Evolutionary conservation across 2,113 vertebrate genomes (phyloP), one percentile per base, ranked within the genome.

Genomic region (Cyanocitta stelleri): DNA sequence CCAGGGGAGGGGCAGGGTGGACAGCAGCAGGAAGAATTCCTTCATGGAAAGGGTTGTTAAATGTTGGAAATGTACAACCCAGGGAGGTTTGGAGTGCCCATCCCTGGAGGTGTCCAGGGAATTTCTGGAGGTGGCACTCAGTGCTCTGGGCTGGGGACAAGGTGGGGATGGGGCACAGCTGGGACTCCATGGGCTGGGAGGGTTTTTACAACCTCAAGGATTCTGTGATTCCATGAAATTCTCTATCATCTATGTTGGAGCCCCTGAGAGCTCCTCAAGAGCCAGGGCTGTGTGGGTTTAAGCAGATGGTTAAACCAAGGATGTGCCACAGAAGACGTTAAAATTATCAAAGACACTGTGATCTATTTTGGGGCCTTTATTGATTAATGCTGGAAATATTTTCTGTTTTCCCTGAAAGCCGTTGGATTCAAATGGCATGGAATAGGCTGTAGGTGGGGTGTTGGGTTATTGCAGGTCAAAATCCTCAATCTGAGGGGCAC

Each of bases 181-280:
- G 0, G 56, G 19, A 10, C 23, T 63, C 11, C 1, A 1, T 33
- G 35, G 3, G 0, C 44, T 46, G 0, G 9, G 5, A 21, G 15
- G 3, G 0, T 19, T 23, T 67, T 82, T 46, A 54, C 61, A n/a
- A 0, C 54, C 29, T 26, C 20, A 18, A 4, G 1, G 10, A 9
- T 66, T 29, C 12, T 16, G 0, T 27, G 12, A 74, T 59, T 81
- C 61, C 24, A 21, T 61, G 39, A 19, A 52, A 41, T 61, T 54
- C 39, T 30, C 3, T 10, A 5, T 43, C 35, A 6, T 19, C 39
- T 39, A 0, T 2, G 1, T 0, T 9, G 52, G 35, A 77, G 55
- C 30, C 61, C 41, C n/a, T 22, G 15, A 17, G 52, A 7, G 44
- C 69, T 81, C 19, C 1, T 3, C 1, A 2, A 49, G 58, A 5